Evolutionary conservation across 53 echinoderm and acorn worm genomes (phyloP).

Genomic region (Mesocentrotus franciscanus): DNA sequence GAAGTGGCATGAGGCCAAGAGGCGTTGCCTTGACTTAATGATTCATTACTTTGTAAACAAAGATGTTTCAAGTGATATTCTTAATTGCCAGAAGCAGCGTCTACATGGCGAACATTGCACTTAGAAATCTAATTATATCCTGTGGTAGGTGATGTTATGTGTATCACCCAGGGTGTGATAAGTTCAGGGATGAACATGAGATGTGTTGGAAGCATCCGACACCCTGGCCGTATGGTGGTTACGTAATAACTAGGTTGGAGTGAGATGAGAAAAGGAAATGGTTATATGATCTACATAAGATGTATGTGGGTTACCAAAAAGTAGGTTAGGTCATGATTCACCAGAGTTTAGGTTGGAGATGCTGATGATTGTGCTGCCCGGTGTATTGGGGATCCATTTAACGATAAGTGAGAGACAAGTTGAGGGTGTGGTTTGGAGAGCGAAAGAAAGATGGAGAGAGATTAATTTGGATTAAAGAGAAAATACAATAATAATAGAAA

Average conservation of each 20-base stretch:
- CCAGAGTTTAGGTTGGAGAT: neutral
- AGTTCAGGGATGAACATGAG: neutral
- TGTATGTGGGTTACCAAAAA: neutral
- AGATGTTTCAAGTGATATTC: neutral
- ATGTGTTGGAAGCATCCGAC: neutral
- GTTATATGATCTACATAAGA: neutral
- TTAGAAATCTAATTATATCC: neutral
- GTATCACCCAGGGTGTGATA: neutral
- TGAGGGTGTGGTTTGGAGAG: neutral
- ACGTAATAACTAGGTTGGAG: conserved; percentile 1
- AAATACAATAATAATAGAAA: neutral
- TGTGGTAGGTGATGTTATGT: neutral
- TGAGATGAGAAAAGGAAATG: neutral
- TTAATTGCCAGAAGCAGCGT: neutral
- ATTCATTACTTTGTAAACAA: conserved; percentile 29
- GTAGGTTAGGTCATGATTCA: neutral
- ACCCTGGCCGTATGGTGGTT: neutral
- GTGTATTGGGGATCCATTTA: neutral
- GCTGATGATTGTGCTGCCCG: neutral
- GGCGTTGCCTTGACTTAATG: conserved; percentile 3
- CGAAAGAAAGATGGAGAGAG: neutral
- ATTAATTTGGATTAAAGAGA: neutral
- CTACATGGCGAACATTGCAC: neutral
- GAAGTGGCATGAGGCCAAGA: conserved; percentile 5
- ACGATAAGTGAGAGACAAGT: neutral